Evolutionary conservation across 1,140 invertebrate genomes (phyloP).

Genomic region (Penaeus japonicus): DNA sequence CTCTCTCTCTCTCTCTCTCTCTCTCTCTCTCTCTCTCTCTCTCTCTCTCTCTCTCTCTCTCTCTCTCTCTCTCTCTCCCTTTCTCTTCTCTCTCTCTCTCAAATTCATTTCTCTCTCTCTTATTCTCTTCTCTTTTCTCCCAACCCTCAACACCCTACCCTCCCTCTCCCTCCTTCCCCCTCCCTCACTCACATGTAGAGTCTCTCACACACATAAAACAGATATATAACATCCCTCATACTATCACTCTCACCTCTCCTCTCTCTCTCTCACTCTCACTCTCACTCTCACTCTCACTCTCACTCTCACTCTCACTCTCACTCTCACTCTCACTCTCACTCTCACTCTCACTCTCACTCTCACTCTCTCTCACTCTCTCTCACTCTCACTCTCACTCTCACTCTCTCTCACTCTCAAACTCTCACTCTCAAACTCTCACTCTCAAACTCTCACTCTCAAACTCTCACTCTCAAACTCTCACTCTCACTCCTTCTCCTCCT

Average conservation of each 20-base stretch:
- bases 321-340: background rate
- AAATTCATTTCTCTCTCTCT: too few species aligned
- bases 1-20: too few species aligned
- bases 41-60: too few species aligned
- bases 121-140: too few species aligned
- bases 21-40: too few species aligned
- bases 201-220: too few species aligned
- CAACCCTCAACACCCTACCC: background rate
- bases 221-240: too few species aligned
- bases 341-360: background rate
- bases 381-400: background rate
- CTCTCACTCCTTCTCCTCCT: background rate
- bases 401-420: background rate
- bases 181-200: background rate
- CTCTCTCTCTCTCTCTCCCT: too few species aligned
- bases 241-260: background rate
- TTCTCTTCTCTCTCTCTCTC: too few species aligned
- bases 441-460: background rate
- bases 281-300: background rate
- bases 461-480: background rate
- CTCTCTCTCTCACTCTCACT: conserved; percentile 4
- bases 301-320: background rate
- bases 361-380: background rate
- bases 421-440: background rate
- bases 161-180: background rate